phyloP scores from a whole-genome alignment of 2,888 invertebrate genomes.

The Serrognathus titanus region DNA sequence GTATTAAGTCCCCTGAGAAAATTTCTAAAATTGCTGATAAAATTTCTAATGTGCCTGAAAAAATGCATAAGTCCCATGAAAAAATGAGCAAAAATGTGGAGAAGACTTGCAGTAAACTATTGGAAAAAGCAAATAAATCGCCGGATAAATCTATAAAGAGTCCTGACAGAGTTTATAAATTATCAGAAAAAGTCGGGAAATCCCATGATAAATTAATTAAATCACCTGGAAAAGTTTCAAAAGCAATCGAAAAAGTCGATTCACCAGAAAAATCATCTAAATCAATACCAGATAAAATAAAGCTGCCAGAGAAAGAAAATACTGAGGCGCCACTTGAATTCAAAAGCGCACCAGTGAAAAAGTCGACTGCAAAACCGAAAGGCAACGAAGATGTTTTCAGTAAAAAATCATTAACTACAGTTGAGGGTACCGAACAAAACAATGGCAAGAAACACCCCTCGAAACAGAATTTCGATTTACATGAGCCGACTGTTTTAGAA shows the following conservation, averaged over 20 bases:
- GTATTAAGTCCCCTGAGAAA: slow-evolving; percentile 32
- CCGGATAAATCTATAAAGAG: slow-evolving; percentile 24
- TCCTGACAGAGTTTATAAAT: slow-evolving; percentile 12
- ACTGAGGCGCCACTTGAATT: slow-evolving; percentile 10
- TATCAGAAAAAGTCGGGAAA: slow-evolving; percentile 21
- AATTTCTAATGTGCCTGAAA: slow-evolving; percentile 6
- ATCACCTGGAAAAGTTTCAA: slow-evolving; percentile 1
- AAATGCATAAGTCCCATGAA: too few species aligned
- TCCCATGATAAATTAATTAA: slow-evolving; percentile 25
- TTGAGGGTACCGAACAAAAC: neutral
- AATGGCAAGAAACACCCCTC: neutral
- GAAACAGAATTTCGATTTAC: neutral
- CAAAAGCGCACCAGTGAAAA: slow-evolving; percentile 4
- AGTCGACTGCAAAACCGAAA: slow-evolving; percentile 14
- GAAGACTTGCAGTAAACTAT: neutral
- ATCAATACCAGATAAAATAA: slow-evolving; percentile 9
- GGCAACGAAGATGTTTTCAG: slow-evolving; percentile 21
- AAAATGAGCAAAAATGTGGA: too few species aligned
- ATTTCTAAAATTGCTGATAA: slow-evolving; percentile 7
- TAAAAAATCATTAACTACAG: slow-evolving; percentile 13
- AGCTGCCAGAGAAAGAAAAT: slow-evolving; percentile 10
- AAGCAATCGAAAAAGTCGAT: slow-evolving; percentile 5
- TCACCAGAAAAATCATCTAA: slow-evolving; percentile 5
- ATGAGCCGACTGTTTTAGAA: neutral
- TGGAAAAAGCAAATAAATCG: slow-evolving; percentile 9